phyloP scores from a whole-genome alignment of 2,797 vertebrate species.

The Periophthalmus magnuspinnatus region DNA sequence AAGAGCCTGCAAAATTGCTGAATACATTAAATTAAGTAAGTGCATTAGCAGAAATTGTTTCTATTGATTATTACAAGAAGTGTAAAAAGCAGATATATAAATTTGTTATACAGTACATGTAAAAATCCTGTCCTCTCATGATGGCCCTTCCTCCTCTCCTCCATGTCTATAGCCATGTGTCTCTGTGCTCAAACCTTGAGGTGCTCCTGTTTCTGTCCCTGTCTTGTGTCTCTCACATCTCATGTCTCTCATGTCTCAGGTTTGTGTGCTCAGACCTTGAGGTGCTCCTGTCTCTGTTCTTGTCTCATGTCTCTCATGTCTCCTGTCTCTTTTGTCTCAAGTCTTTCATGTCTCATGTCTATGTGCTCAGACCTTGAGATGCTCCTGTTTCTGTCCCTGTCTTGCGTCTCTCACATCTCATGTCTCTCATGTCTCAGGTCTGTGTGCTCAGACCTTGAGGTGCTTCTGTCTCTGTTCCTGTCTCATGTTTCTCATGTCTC shows the following conservation, averaged over 20 bases:
- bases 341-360: no score
- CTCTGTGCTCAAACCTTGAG: slow-evolving; percentile 86
- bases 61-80: not conserved
- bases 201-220: slow-evolving; percentile 82
- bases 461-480: slow-evolving; percentile 55
- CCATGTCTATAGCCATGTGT: not conserved
- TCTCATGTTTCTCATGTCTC: not conserved
- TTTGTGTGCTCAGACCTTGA: slow-evolving; percentile 86
- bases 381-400: slow-evolving; percentile 78
- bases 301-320: not conserved
- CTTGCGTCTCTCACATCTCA: no score
- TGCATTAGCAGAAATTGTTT: not conserved
- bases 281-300: slow-evolving; percentile 65
- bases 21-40: not conserved
- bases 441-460: slow-evolving; percentile 88
- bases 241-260: no score
- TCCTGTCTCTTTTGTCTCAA: no score
- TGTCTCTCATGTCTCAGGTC: no score
- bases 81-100: not conserved
- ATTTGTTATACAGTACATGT: not conserved
- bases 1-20: not conserved
- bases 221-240: no score
- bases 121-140: not conserved
- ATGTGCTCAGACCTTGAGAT: slow-evolving; percentile 89
- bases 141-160: not conserved